phyloP scores from a whole-genome alignment of 2,797 vertebrate species.

The Morus bassanus region DNA sequence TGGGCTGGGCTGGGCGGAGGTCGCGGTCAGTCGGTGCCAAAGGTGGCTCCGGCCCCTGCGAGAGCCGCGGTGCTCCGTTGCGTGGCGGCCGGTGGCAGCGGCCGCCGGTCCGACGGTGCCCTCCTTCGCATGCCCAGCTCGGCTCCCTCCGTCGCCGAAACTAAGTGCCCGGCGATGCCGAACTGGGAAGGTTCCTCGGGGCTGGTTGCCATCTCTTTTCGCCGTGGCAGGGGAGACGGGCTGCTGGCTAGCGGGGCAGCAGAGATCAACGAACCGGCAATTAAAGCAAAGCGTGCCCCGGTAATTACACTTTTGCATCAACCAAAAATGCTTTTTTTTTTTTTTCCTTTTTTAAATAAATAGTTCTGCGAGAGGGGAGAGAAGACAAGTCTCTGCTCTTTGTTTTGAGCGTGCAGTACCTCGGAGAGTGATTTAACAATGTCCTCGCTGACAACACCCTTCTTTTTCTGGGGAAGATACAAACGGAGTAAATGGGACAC shows the following conservation, averaged over 20 bases:
- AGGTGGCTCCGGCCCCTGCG: not conserved
- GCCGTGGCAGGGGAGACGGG: not conserved
- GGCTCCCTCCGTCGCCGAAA: not conserved
- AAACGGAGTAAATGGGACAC: not conserved
- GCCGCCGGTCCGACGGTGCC: not conserved
- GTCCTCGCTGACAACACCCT: not conserved
- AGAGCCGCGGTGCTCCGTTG: not conserved
- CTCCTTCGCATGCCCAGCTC: not conserved
- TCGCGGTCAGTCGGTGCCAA: not conserved
- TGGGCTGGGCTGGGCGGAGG: not conserved
- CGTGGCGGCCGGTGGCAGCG: not conserved
- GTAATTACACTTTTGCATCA: not conserved
- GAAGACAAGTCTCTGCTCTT: not conserved
- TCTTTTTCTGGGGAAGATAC: not conserved
- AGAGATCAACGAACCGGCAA: not conserved
- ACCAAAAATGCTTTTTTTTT: not conserved
- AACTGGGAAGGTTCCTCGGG: not conserved
- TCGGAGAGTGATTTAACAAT: not conserved
- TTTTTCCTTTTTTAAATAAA: not conserved
- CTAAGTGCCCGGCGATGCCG: conserved; percentile 3
- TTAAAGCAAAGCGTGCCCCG: conserved; percentile 20
- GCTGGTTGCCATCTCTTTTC: conserved; percentile 18
- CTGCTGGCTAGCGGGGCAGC: conserved; percentile 13
- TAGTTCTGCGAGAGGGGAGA: not conserved
- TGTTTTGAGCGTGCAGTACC: not conserved